Conservation (phyloP, 2,113 vertebrate genomes). For the Isichthys henryi region DNA sequence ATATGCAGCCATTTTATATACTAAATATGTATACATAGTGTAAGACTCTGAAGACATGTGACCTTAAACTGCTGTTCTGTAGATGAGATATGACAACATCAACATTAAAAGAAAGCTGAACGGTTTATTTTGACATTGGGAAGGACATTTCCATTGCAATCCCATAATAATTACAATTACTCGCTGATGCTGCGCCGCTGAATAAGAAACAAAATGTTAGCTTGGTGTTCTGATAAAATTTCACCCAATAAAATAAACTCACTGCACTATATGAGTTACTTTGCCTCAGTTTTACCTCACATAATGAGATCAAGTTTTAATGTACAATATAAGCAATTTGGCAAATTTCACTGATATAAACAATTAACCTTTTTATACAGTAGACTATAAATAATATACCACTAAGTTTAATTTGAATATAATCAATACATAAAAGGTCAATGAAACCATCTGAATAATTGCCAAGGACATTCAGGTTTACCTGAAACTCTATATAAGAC, state of each 20-base stretch:
- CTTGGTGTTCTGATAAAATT: not conserved
- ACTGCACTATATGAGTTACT: not conserved
- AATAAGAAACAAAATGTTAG: not conserved
- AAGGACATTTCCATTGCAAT: not conserved
- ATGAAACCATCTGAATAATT: not conserved
- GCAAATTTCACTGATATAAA: not conserved
- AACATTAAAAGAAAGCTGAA: not conserved
- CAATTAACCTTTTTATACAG: not conserved
- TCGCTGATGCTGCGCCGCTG: not conserved
- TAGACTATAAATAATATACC: not conserved
- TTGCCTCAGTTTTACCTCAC: not conserved
- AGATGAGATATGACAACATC: not conserved
- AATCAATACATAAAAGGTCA: not conserved
- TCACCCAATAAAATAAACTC: not conserved
- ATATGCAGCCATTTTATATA: not conserved
- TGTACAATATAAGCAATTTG: not conserved
- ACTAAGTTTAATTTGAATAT: not conserved
- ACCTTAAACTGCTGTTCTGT: not conserved
- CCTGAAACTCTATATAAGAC: not conserved
- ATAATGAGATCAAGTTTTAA: not conserved
- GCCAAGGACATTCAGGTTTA: not conserved
- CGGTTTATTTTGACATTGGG: not conserved
- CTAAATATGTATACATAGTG: not conserved
- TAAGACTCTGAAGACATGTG: not conserved
- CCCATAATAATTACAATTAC: not conserved